Evolutionary conservation across 2,888 invertebrate genomes (phyloP), one percentile per base, ranked within the genome.

Genomic region (Drosophila dives): DNA sequence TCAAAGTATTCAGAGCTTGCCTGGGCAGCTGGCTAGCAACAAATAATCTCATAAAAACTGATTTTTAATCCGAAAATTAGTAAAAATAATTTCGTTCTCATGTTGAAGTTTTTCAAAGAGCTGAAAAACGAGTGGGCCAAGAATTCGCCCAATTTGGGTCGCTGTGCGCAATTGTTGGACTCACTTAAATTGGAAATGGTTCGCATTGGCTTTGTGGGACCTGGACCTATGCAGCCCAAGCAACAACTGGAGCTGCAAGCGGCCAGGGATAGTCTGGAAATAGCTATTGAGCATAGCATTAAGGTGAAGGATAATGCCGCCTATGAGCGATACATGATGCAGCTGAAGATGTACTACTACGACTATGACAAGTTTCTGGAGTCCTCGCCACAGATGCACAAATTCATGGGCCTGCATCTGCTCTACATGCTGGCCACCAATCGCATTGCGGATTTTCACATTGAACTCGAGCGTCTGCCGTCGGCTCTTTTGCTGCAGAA

Each of bases 401-500:
- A 90, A 64, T 86, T 86, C 17, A 81, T 86, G 66, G 86, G 86
- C 0, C 62, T 86, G 6, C 76, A 90, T 71, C 60, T 86, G 7
- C 87, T 90, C 33, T 86, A 86, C 23, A 64, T 86, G 82, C 53
- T 86, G 63, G 86, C 86, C 55, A 82, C 65, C 10, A 90, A 86
- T 72, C 89, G 89, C 7, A 80, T 90, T 32, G 77, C 90, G 0
- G 89, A 86, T 33, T 90, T 86, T 4, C 90, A 90, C 40, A 89
- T 81, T 32, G 80, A 81, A 45, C 61, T 86, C 2, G 90, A 90
- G 40, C 89, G 90, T 29, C 55, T 86, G 69, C 90, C 90, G 49
- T 73, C 77, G 74, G 69, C 73, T 0, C 20, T 90, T n/a, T 36
- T 84, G 45, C 49, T 73, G 34, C 56, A 81, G 49, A 76, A 86